These are phyloP conservation scores for Astyanax mexicanus DNA, from an alignment of 2,797 vertebrate genomes.

Conservation along the genomic window DNA sequence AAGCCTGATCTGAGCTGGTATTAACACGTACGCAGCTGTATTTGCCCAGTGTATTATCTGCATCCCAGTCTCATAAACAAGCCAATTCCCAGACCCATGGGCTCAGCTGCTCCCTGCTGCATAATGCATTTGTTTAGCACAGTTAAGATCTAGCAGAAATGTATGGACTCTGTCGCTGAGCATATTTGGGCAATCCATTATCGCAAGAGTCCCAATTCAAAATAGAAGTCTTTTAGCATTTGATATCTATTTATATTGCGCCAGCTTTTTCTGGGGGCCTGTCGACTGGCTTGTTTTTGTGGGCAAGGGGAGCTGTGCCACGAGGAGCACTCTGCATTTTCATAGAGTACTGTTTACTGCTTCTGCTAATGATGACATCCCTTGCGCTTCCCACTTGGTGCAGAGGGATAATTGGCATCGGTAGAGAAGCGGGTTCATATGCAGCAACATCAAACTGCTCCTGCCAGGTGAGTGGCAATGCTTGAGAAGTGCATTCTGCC, in stretches of 20 bases:
- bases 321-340: not conserved
- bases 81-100: conserved; percentile 55
- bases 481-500: not conserved
- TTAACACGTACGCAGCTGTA: conserved; percentile 48
- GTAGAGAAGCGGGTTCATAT: conserved; percentile 4
- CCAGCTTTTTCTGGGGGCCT: conserved; percentile 5
- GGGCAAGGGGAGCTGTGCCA: not conserved
- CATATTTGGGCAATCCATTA: conserved; percentile 34
- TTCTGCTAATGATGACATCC: conserved; percentile 37
- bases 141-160: conserved; percentile 35
- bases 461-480: not conserved
- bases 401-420: conserved; percentile 31
- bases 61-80: conserved; percentile 60
- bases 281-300: conserved; percentile 6
- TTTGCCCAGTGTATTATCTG: conserved; percentile 59
- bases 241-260: conserved; percentile 19
- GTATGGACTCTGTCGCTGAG: conserved; percentile 6
- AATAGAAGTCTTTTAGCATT: conserved; percentile 19
- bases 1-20: conserved; percentile 28
- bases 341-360: conserved; percentile 11
- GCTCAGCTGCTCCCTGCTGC: conserved; percentile 49
- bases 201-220: conserved; percentile 6
- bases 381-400: conserved; percentile 11
- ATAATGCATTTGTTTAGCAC: conserved; percentile 47
- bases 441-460: not conserved